Conservation (phyloP, 2,113 vertebrate species). For the Vimba vimba region DNA sequence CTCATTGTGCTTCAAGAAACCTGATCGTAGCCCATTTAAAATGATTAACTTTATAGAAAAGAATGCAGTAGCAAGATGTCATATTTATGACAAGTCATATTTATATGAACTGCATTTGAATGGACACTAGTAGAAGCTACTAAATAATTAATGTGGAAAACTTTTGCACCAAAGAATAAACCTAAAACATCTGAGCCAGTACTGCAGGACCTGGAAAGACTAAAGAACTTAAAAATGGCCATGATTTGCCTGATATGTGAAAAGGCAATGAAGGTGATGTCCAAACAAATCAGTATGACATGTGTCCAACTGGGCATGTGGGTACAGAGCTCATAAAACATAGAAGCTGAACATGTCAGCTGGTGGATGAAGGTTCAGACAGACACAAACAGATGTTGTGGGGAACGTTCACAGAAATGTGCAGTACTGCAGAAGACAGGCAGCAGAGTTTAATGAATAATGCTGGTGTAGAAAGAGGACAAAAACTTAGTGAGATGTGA, state of each 20-base stretch:
- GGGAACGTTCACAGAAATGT: background rate
- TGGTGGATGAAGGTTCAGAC: background rate
- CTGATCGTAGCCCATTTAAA: background rate
- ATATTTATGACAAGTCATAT: background rate
- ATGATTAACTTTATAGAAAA: background rate
- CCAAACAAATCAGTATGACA: slow-evolving; percentile 8
- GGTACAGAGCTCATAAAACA: background rate
- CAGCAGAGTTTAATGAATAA: background rate
- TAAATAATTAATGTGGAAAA: slow-evolving; percentile 55
- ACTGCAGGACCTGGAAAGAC: background rate
- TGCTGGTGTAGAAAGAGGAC: slow-evolving; percentile 42
- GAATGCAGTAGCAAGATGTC: background rate
- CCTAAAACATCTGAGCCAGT: background rate
- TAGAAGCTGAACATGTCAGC: background rate
- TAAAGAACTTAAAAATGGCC: background rate
- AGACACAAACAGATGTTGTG: background rate
- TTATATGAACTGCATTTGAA: background rate
- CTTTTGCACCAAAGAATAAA: slow-evolving; percentile 32
- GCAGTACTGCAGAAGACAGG: background rate
- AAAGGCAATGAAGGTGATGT: background rate
- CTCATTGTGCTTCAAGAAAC: background rate
- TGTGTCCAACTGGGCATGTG: background rate
- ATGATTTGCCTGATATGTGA: background rate
- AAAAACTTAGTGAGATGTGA: slow-evolving; percentile 54
- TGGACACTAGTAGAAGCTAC: slow-evolving; percentile 39